Evolutionary conservation across 1,140 invertebrate genomes (phyloP).

Genomic region (Oppia nitens): DNA sequence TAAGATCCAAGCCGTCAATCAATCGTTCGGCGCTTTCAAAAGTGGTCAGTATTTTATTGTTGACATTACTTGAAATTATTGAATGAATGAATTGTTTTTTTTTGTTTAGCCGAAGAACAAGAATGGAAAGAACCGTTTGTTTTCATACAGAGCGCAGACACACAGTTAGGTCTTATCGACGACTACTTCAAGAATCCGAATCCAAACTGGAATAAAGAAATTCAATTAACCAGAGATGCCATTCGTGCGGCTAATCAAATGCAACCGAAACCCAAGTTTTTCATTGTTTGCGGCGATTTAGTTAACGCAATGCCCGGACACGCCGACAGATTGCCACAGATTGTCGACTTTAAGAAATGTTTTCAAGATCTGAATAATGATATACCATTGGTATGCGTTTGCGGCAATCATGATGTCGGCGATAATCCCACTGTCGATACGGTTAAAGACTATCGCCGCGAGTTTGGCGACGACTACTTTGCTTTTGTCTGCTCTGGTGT

Average conservation of each 20-base stretch:
- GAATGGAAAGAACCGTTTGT: slow-evolving; percentile 28
- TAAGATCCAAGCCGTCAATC: too few species aligned
- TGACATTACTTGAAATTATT: too few species aligned
- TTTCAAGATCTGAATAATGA: slow-evolving; percentile 30
- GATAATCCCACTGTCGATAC: slow-evolving; percentile 32
- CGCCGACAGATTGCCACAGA: neutral
- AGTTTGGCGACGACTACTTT: slow-evolving; percentile 39
- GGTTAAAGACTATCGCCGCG: slow-evolving; percentile 28
- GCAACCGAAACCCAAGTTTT: slow-evolving; percentile 31
- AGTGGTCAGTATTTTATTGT: too few species aligned
- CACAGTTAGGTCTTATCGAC: slow-evolving; percentile 36
- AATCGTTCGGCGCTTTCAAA: too few species aligned
- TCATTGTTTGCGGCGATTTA: slow-evolving; percentile 39
- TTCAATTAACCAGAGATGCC: slow-evolving; percentile 26
- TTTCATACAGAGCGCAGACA: slow-evolving; percentile 37
- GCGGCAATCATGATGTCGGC: slow-evolving; percentile 41
- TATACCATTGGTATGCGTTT: slow-evolving; percentile 37
- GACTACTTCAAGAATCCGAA: slow-evolving; percentile 23
- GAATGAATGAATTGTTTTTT: too few species aligned
- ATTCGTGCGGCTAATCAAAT: slow-evolving; percentile 31
- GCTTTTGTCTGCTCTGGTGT: slow-evolving; percentile 36
- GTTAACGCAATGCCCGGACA: slow-evolving; percentile 34
- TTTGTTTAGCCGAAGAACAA: neutral
- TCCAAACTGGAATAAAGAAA: slow-evolving; percentile 34
- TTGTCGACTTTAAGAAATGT: slow-evolving; percentile 29